These are phyloP conservation scores for Drosophila obscura DNA, from an alignment of 1,140 invertebrate species.

Conservation along the genomic window DNA sequence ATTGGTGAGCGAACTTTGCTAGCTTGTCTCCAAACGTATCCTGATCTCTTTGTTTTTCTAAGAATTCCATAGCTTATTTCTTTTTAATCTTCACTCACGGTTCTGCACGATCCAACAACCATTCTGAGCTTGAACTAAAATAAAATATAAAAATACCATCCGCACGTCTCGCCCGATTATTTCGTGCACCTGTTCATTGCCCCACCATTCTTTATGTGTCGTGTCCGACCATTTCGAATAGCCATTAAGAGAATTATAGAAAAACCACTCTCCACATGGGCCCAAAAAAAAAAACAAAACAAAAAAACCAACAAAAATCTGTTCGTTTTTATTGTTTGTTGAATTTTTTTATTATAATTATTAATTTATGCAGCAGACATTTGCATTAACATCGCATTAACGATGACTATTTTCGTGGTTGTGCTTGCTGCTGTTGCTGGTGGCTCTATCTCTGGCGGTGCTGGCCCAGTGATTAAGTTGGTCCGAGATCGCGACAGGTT, in stretches of 20 bases:
- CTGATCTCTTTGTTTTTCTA: no score
- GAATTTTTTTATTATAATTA: conserved; percentile 65
- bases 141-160: no score
- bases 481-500: conserved; percentile 48
- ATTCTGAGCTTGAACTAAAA: no score
- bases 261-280: not conserved
- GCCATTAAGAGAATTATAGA: conserved; percentile 54
- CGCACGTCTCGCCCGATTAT: not conserved
- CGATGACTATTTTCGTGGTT: conserved; percentile 46
- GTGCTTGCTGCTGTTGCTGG: not conserved
- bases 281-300: no score
- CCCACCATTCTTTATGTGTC: conserved; percentile 11
- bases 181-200: conserved; percentile 22
- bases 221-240: conserved; percentile 28
- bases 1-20: no score
- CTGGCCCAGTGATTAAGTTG: conserved; percentile 39
- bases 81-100: no score
- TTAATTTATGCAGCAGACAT: conserved; percentile 81
- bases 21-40: no score
- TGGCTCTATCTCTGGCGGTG: no score
- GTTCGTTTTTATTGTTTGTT: conserved; percentile 32
- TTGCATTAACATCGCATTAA: conserved; percentile 74
- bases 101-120: no score
- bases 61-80: no score
- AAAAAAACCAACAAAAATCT: not conserved